Base-by-base conservation (phyloP, 2,797 vertebrate genomes). In the Rhynchotus rufescens region DNA sequence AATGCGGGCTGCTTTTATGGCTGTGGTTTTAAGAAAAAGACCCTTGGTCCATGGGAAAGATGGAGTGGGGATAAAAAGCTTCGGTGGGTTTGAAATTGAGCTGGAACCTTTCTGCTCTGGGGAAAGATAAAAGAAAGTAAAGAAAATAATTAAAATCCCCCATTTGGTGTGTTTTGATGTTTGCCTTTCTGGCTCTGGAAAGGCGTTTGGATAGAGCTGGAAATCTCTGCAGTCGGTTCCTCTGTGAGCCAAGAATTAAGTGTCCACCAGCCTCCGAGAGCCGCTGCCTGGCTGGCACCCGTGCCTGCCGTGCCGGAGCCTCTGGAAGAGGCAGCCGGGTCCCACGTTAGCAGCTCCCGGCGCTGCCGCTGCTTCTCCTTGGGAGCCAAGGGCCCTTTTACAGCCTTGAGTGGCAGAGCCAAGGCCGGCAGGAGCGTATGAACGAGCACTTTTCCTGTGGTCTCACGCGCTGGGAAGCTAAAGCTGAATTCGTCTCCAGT, bases 381-480 rank as follows among this genome's bases (percentile, higher is more conserved):
- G 49, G 52, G 51, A 44, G 49, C 67, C 92, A 78, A 78, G 66
- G 86, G 59, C 59, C 84, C 78, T 86, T 88, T 68, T 80, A 80
- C 81, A 91, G 88, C 13, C 61, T 5, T 26, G 10, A 26, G 74
- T 84, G 82, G 49, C 76, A 36, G 74, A 91, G 83, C 74, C 52
- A 54, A 54, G 25, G 54, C 21, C 61, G 26, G 89, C 75, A 36
- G 80, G 80, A 89, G 44, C 45, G 2, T 42, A 32, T 57, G 59
- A 84, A 69, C 65, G 85, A 95, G 80, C 52, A 57, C 54, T 61
- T 81, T 45, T 57, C 28, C 76, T 68, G n/a, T 84, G 88, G 86
- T 91, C 88, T 91, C 88, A 75, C 76, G 78, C 82, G 80, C 80
- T 28, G 65, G 89, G 75, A 90, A 92, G 91, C 21, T 82, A 91